phyloP scores from a whole-genome alignment of 1,140 invertebrate species.

The Tetranychus cinnabarinus region DNA sequence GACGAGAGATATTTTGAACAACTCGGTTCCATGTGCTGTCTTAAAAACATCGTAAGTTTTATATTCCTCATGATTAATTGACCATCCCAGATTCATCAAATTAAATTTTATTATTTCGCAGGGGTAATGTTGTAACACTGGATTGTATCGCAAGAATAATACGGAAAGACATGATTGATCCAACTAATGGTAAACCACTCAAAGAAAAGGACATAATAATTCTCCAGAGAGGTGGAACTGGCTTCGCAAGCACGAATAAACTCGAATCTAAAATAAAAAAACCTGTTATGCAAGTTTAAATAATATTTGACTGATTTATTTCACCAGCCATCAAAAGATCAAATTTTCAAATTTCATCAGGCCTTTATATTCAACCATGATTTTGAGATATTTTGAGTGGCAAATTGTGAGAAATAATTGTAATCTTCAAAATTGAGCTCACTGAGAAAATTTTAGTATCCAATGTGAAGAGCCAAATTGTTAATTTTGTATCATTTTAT shows the following conservation, averaged over 20 bases:
- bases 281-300: conserved; percentile 58
- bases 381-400: too few species aligned
- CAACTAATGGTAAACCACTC: conserved; percentile 62
- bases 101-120: conserved; percentile 21
- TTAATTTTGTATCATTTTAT: too few species aligned
- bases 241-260: conserved; percentile 64
- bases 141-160: conserved; percentile 91
- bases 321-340: too few species aligned
- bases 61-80: conserved; percentile 1
- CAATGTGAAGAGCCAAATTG: too few species aligned
- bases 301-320: too few species aligned
- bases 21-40: conserved; percentile 77
- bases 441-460: too few species aligned
- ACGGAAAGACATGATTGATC: conserved; percentile 90
- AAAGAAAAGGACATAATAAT: conserved; percentile 77
- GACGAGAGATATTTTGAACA: conserved; percentile 81
- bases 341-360: too few species aligned
- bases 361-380: too few species aligned
- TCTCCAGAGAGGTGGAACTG: conserved; percentile 82
- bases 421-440: too few species aligned
- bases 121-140: conserved; percentile 83
- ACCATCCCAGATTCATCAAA: not conserved
- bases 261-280: conserved; percentile 58
- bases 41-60: conserved; percentile 57
- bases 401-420: too few species aligned